Conservation (phyloP, 2,113 vertebrate species). For the Phainopepla nitens region DNA sequence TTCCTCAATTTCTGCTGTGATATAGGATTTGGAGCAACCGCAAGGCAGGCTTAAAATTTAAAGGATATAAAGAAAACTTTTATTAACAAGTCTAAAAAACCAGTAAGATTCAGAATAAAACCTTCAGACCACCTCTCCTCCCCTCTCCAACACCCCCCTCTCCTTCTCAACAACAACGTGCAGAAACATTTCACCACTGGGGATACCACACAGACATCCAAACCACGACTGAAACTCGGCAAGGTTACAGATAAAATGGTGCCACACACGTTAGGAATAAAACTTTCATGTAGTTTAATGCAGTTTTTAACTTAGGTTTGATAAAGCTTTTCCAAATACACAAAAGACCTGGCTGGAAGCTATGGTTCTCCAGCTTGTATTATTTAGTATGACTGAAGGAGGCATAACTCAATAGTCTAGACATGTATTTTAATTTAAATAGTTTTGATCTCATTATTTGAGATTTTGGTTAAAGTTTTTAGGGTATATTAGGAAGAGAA, state of each 20-base stretch:
- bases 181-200: not conserved
- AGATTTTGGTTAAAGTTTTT: constrained; percentile 30
- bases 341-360: constrained; percentile 5
- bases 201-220: not conserved
- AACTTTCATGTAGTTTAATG: not conserved
- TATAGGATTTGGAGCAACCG: too few species aligned
- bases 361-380: not conserved
- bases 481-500: not conserved
- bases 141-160: too few species aligned
- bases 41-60: too few species aligned
- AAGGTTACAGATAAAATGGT: not conserved
- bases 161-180: too few species aligned
- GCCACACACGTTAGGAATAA: not conserved
- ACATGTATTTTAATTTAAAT: constrained; percentile 39
- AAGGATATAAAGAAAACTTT: too few species aligned
- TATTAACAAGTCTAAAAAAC: too few species aligned
- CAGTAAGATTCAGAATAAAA: too few species aligned
- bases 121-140: too few species aligned
- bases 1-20: too few species aligned
- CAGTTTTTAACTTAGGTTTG: not conserved
- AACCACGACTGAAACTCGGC: not conserved
- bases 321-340: not conserved
- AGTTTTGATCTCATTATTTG: constrained; percentile 44
- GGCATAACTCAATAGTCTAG: constrained; percentile 16
- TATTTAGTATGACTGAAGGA: not conserved